Evolutionary conservation across 1,140 invertebrate species (phyloP), one percentile per base, ranked within the genome.

Genomic region (Drosophila nigrodunni): DNA sequence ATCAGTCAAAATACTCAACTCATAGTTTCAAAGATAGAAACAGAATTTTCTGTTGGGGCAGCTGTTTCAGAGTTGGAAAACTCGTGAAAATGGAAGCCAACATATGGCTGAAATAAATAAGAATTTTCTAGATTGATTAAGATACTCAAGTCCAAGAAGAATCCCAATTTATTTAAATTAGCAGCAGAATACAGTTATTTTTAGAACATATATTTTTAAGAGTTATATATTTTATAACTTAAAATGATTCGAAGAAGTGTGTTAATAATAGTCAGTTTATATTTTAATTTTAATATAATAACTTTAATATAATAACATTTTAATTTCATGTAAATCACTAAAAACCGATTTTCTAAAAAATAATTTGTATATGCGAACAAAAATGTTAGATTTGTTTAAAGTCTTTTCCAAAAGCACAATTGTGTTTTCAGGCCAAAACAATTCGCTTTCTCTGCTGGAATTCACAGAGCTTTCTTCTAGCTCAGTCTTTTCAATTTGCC

Each of bases 21-120:
- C 13, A 3, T 54, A 35, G 49, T 34, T 34, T 34, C 25, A 25
- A 21, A 61, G n/a, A 11, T 46, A 15, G 25, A 9, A 50, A 50
- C 10, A 41, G n/a, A 11, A 65, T 8, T 7, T 5, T 9, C 9
- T 43, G 10, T 43, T 5, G 41, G 41, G 13, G 18, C 10, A 46
- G 57, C 35, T 57, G 54, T 13, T 34, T 21, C 15, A 3, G 4
- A 43, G 35, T 15, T 13, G 30, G 2, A 30, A 52, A 52, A 50
- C 10, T 50, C 50, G 15, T 7, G 10, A 13, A 54, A 54, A 13
- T 52, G 21, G 13, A 41, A 55, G 62, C 15, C 37, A 54, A 54
- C 49, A 65, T 44, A 35, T 54, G 60, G 46, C 46, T n/a, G 10
- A 11, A 50, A 62, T 39, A 62, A 39, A 50, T 62, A 35, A 25